These are phyloP conservation scores for Pampusana beccarii DNA, from an alignment of 2,113 vertebrate species.

Conservation along the genomic window DNA sequence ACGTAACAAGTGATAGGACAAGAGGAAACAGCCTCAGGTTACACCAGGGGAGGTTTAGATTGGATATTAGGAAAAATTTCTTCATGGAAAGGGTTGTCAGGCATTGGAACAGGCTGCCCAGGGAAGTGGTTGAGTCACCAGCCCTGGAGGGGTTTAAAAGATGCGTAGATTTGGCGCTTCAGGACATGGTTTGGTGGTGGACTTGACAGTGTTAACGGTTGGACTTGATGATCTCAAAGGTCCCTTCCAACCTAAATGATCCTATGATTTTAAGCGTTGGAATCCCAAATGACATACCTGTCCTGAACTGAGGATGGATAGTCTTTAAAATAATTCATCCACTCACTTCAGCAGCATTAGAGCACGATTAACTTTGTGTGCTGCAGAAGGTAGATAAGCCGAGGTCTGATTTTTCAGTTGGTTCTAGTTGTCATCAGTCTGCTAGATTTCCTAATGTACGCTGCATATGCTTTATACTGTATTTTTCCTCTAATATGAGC, in stretches of 20 bases:
- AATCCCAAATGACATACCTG: not conserved
- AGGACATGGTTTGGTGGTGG: too few species aligned
- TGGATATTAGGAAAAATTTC: too few species aligned
- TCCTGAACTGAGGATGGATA: not conserved
- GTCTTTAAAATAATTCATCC: not conserved
- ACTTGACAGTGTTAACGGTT: too few species aligned
- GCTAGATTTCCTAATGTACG: not conserved
- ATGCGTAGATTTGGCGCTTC: too few species aligned
- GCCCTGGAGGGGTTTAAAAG: too few species aligned
- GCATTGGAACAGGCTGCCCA: too few species aligned
- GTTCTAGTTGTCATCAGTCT: not conserved
- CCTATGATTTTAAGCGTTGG: not conserved
- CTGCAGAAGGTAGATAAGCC: not conserved
- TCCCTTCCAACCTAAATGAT: not conserved
- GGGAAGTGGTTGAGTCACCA: too few species aligned
- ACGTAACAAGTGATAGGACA: accelerated
- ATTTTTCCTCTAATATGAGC: not conserved
- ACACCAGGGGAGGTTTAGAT: too few species aligned
- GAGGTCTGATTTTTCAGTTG: not conserved
- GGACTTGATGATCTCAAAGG: too few species aligned
- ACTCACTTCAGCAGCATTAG: not conserved
- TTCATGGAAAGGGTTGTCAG: too few species aligned
- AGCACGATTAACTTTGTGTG: accelerated
- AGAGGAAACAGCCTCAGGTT: not conserved
- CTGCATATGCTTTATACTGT: not conserved